Evolutionary conservation across 2,797 vertebrate species (phyloP).

Genomic region (Anguilla marmorata): DNA sequence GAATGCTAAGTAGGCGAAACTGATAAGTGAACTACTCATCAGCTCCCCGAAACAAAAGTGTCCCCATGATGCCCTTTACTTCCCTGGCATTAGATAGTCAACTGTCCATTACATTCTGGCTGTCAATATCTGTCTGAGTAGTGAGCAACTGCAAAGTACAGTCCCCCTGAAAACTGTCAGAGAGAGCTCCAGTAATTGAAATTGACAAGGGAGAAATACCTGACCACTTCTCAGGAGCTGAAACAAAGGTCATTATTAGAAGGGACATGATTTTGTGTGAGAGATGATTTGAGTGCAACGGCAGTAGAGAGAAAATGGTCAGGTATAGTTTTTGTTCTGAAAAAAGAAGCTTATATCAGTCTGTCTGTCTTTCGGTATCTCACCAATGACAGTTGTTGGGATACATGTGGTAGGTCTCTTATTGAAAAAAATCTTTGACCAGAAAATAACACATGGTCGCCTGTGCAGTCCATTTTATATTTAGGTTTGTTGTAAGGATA

Average conservation of each 20-base stretch:
- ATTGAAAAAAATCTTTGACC: not conserved
- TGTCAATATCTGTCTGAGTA: not conserved
- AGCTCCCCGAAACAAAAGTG: not conserved
- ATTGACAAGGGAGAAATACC: not conserved
- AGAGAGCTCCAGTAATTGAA: not conserved
- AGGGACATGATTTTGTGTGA: not conserved
- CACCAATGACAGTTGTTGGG: not conserved
- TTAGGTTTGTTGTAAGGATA: not conserved
- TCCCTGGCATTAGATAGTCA: not conserved
- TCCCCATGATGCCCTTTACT: not conserved
- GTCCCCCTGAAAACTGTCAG: not conserved
- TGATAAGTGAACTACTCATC: not conserved
- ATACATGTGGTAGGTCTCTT: not conserved
- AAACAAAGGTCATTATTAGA: not conserved
- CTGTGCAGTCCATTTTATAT: not conserved
- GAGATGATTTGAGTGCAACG: not conserved
- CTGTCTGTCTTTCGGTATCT: too few species aligned
- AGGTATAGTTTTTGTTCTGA: not conserved
- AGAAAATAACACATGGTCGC: not conserved
- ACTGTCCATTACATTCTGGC: not conserved
- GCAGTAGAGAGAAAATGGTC: not conserved
- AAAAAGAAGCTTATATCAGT: not conserved
- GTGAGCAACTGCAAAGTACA: not conserved
- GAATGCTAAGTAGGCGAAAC: not conserved
- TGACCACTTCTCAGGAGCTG: not conserved